Evolutionary conservation across 2,113 vertebrate genomes (phyloP).

Genomic region (Apodemus sylvaticus): DNA sequence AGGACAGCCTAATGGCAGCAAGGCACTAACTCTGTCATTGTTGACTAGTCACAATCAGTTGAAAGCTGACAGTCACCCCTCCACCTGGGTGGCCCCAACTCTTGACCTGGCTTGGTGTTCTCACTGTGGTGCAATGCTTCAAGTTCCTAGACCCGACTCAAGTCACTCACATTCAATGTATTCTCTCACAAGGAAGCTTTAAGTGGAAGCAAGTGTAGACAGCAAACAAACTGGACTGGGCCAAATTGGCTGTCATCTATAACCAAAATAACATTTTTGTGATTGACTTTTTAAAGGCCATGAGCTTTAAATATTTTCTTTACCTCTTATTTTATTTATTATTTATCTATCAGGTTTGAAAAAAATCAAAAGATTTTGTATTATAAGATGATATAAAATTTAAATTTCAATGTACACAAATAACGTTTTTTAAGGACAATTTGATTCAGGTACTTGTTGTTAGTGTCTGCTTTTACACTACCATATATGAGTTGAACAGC

Average conservation of each 20-base stretch:
- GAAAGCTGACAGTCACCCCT: background rate
- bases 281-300: background rate
- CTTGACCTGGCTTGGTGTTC: background rate
- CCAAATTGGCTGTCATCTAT: background rate
- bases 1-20: no score
- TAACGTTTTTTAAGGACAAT: background rate
- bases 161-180: background rate
- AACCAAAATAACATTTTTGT: background rate
- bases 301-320: background rate
- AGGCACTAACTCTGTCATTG: background rate
- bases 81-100: background rate
- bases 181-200: background rate
- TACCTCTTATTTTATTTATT: no score
- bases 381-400: background rate
- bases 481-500: background rate
- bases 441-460: background rate
- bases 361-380: background rate
- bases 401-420: background rate
- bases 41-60: background rate
- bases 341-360: background rate
- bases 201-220: background rate
- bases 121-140: background rate
- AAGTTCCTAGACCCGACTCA: background rate
- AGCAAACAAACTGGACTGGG: background rate
- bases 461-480: background rate